Evolutionary conservation across 2,113 vertebrate genomes (phyloP).

Genomic region (Trematocara variabile): DNA sequence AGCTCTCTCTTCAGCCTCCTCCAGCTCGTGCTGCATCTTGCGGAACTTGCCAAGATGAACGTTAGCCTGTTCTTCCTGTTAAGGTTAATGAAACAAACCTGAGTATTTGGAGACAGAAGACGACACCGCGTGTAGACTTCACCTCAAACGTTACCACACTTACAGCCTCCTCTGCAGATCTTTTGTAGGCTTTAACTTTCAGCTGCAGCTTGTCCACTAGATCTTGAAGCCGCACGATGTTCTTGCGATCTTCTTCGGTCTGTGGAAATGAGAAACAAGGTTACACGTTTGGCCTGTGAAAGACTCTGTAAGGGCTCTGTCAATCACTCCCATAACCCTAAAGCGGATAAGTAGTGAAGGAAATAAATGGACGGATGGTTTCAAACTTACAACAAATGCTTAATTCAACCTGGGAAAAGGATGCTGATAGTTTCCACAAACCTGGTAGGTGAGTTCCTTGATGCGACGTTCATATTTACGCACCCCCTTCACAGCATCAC

Average conservation of each 20-base stretch:
- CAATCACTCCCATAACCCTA: not conserved
- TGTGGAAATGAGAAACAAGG: slow-evolving; percentile 22
- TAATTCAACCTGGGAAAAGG: not conserved
- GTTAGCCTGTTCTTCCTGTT: slow-evolving; percentile 77
- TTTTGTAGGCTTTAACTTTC: slow-evolving; percentile 88
- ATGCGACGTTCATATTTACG: slow-evolving; percentile 78
- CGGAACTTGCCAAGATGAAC: slow-evolving; percentile 73
- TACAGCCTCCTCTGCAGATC: slow-evolving; percentile 80
- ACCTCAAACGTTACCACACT: slow-evolving; percentile 30
- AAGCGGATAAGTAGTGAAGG: rapidly evolving
- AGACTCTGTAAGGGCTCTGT: not conserved
- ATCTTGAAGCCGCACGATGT: slow-evolving; percentile 81
- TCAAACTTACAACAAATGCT: not conserved
- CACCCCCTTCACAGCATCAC: slow-evolving; percentile 72
- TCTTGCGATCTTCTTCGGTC: slow-evolving; percentile 86
- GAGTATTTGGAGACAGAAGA: not conserved
- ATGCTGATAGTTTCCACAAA: not conserved
- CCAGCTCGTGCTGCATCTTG: slow-evolving; percentile 78
- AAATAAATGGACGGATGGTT: not conserved
- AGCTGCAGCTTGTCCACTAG: slow-evolving; percentile 86
- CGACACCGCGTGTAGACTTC: not conserved
- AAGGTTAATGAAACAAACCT: not conserved
- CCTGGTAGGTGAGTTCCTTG: slow-evolving; percentile 77
- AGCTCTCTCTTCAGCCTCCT: slow-evolving; percentile 74
- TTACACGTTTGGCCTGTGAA: not conserved